Evolutionary conservation across 1,140 invertebrate genomes (phyloP).

Genomic region (Trissolcus basalis): DNA sequence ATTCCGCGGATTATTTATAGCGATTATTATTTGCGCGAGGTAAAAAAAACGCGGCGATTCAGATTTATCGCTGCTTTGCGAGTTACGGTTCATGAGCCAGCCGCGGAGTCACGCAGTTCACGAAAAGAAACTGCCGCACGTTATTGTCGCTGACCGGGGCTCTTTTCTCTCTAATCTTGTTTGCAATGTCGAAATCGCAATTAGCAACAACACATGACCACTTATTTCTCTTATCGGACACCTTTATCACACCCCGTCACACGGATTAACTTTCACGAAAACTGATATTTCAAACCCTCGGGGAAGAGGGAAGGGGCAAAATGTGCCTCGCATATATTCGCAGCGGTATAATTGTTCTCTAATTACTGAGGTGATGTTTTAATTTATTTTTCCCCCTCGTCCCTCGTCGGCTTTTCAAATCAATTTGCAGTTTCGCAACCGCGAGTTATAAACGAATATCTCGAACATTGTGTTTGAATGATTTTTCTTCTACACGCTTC

Average conservation of each 20-base stretch:
- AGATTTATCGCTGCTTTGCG: conserved; percentile 69
- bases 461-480: not conserved
- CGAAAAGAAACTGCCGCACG: conserved; percentile 43
- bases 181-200: conserved; percentile 68
- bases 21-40: conserved; percentile 70
- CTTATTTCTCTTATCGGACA: conserved; percentile 39
- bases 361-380: conserved; percentile 36
- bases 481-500: no score
- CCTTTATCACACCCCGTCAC: conserved; percentile 24
- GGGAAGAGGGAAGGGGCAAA: not conserved
- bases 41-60: conserved; percentile 63
- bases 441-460: no score
- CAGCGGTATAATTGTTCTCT: conserved; percentile 26
- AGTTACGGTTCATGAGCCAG: conserved; percentile 66
- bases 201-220: conserved; percentile 65
- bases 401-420: no score
- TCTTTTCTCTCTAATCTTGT: conserved; percentile 63
- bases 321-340: conserved; percentile 12
- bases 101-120: conserved; percentile 67
- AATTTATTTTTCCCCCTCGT: conserved; percentile 27
- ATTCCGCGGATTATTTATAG: conserved; percentile 69
- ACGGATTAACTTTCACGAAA: conserved; percentile 39
- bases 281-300: conserved; percentile 17
- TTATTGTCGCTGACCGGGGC: conserved; percentile 39
- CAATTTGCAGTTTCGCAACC: no score